Evolutionary conservation across 2,113 vertebrate species (phyloP), one percentile per base, ranked within the genome.

Genomic region (Peromyscus californicus): DNA sequence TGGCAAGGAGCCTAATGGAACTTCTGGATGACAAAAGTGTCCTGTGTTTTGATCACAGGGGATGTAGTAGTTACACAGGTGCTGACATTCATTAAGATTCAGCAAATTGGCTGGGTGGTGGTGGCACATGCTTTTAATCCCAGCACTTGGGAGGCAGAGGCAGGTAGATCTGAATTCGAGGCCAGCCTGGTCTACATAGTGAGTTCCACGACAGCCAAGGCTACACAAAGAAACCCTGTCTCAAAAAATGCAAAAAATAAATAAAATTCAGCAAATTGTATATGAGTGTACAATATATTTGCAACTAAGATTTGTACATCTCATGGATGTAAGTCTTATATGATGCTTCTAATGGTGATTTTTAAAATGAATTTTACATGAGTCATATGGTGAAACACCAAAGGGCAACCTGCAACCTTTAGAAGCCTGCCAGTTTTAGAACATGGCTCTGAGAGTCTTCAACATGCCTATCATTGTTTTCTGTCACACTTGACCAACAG

Each of bases 61-160:
- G 13, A 13, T 15, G 39, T 12, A 79, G 51, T 72, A 65, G 39
- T 67, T 87, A 92, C 39, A 61, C 17, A 70, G 7, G 26, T 85
- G 42, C 16, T 96, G 48, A 93, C 22, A 89, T 7, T 91, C 75
- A 90, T 61, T 94, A 95, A 83, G 95, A 84, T 19, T 93, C 74
- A 93, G 51, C 17, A 48, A 74, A 95, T 3, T 63, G 33, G n/a
- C 70, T 1, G 36, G 17, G 70, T 9, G 13, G 17, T 72, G 36
- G 17, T n/a, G 17, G 70, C 17, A 17, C 17, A 70, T 36, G 33
- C 33, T 21, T n/a, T 72, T 72, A 72, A 72, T 72, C 7, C 70
- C 70, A n/a, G 70, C 17, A n/a, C 70, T 72, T 21, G 70, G 17
- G 36, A 19, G n/a, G 31, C 7, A 72, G 17, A 72, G 70, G 70